A percentile compares a stretch with the other conserved stretches of the same genome.
These are phyloP conservation scores for Agrotis clavis DNA, from an alignment of 2,888 invertebrate species.

Conservation along the genomic window DNA sequence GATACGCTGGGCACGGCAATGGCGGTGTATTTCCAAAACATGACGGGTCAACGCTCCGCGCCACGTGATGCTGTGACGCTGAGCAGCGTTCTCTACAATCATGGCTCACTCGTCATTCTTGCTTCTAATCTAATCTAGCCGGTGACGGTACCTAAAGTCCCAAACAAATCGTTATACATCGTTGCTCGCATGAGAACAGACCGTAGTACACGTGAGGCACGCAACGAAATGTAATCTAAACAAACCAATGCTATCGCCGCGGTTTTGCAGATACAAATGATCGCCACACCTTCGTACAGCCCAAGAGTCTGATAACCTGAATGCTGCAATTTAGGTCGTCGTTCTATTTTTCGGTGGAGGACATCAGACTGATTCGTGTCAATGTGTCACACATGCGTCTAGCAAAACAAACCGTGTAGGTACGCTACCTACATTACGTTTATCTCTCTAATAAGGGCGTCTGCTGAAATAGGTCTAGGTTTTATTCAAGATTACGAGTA, in stretches of 20 bases:
- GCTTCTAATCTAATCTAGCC: conserved; percentile 78
- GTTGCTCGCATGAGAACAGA: conserved; percentile 61
- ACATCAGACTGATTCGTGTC: conserved; percentile 73
- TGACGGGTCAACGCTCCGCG: conserved; percentile 84
- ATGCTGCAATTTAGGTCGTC: conserved; percentile 81
- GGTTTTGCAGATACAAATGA: conserved; percentile 58
- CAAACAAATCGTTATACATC: conserved; percentile 69
- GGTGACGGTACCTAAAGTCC: conserved; percentile 59
- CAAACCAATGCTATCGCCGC: conserved; percentile 38
- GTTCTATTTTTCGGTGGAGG: conserved; percentile 77
- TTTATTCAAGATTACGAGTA: conserved; percentile 39
- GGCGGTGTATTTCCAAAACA: conserved; percentile 87
- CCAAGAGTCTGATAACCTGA: conserved; percentile 80
- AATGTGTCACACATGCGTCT: conserved; percentile 71
- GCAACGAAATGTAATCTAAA: conserved; percentile 65
- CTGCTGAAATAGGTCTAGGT: conserved; percentile 69
- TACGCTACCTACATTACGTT: conserved; percentile 38
- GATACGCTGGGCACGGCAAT: conserved; percentile 72
- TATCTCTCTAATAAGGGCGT: conserved; percentile 70
- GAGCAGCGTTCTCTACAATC: conserved; percentile 72
- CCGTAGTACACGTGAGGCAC: conserved; percentile 37
- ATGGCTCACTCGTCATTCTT: conserved; percentile 75
- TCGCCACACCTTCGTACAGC: conserved; percentile 71
- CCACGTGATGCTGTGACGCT: conserved; percentile 86
- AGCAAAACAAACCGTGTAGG: conserved; percentile 53